Evolutionary conservation across 2,888 invertebrate species (phyloP), one percentile per base, ranked within the genome.

Genomic region (Caenorhabditis angaria): DNA sequence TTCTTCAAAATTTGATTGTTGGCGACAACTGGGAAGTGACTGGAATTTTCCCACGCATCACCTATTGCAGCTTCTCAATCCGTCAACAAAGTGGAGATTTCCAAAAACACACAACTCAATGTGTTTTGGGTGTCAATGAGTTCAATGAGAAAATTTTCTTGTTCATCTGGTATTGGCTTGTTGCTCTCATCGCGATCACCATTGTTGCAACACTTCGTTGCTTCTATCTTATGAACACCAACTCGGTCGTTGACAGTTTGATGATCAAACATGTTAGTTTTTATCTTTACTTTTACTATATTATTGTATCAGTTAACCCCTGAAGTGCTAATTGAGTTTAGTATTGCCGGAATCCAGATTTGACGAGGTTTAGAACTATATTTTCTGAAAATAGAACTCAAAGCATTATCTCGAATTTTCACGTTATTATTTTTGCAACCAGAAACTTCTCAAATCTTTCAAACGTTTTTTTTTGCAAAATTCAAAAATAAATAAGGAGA

Each of bases 121-220:
- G 72, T 28, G 61, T 67, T 2, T 50, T 72, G 20, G 72, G 72
- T n/a, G 58, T 72, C 57, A 72, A 72, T 27, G 72, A 72, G 58
- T 72, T 72, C 77, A 85, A 85, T 61, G 84, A 85, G 64, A 84
- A 84, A 57, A 82, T 85, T 65, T 81, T 81, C 55, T 57, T 68
- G 10, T 72, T 72, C 72, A 55, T 72, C 29, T 72, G 67, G 67
- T 63, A 8, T 69, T 90, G 89, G 89, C 85, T 89, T 65, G 87
- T 89, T 6, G 88, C 89, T 58, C 88, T 89, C 2, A 83, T 88
- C 29, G 79, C 85, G 28, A 81, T 88, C 61, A 89, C 89, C 64
- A 74, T 85, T 47, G 83, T 87, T 8, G 20, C 22, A 12, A 56
- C 56, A 32, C 54, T 27, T 25, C 25, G 24, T 2, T 10, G 20